phyloP scores from a whole-genome alignment of 2,113 vertebrate species.

The Rousettus leschenaultii region DNA sequence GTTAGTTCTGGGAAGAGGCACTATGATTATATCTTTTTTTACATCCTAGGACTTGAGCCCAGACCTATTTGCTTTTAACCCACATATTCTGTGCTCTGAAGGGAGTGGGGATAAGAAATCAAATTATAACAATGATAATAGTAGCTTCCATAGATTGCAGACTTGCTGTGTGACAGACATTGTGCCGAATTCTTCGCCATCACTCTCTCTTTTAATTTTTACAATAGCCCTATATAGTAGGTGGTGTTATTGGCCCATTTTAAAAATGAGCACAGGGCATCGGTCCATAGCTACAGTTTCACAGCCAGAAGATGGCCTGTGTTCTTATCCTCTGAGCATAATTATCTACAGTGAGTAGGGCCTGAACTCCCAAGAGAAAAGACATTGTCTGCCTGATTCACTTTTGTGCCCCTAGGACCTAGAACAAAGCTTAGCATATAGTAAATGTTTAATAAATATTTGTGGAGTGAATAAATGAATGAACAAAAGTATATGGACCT shows the following conservation, averaged over 20 bases:
- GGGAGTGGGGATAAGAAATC: background rate
- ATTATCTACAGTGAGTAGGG: accelerated
- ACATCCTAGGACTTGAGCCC: background rate
- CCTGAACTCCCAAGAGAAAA: background rate
- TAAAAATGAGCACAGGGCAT: background rate
- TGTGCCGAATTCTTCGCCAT: background rate
- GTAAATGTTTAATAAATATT: background rate
- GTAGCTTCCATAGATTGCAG: background rate
- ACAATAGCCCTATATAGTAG: background rate
- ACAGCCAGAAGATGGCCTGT: background rate
- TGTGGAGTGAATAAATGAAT: background rate
- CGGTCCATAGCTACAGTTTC: background rate
- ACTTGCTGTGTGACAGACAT: background rate
- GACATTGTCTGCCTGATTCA: background rate
- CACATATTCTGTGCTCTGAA: background rate
- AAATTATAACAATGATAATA: background rate
- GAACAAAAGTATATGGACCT: background rate
- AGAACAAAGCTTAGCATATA: background rate
- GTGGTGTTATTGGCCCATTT: background rate
- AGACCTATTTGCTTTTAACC: background rate
- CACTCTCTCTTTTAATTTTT: background rate
- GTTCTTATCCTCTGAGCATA: background rate
- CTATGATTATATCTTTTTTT: background rate
- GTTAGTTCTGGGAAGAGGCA: background rate
- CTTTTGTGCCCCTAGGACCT: background rate